Conservation (phyloP, 2,797 vertebrate species). For the Meriones psammophilus region DNA sequence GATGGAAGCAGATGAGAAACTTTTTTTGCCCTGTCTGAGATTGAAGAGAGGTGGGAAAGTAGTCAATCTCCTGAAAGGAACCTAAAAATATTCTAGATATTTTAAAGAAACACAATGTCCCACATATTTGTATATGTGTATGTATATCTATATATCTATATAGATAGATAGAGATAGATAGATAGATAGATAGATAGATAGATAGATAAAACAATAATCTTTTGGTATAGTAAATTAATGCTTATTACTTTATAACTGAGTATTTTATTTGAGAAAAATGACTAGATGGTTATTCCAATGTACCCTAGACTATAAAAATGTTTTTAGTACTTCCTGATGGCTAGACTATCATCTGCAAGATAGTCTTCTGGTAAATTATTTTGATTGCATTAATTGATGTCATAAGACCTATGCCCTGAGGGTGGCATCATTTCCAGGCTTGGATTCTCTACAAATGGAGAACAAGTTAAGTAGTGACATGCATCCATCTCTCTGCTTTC, state of each 20-base stretch:
- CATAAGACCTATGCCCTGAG: not conserved
- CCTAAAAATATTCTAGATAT: not conserved
- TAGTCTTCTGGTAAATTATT: not conserved
- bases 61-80: not conserved
- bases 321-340: not conserved
- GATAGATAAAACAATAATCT: not conserved
- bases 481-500: not conserved
- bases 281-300: constrained; percentile 5
- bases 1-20: not conserved
- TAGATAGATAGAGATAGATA: no score
- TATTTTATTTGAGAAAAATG: constrained; percentile 34
- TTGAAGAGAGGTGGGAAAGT: not conserved
- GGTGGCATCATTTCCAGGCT: not conserved
- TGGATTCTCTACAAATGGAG: not conserved
- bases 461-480: not conserved
- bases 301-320: constrained; percentile 19
- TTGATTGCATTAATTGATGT: not conserved
- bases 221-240: not conserved
- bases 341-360: no score
- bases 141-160: constrained; percentile 16
- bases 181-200: not conserved
- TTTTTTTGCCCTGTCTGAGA: not conserved
- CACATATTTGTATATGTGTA: not conserved
- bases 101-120: constrained; percentile 24
- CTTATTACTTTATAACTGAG: constrained; percentile 22